Evolutionary conservation across 2,797 vertebrate species (phyloP), one percentile per base, ranked within the genome.

Genomic region (Synanceia verrucosa): DNA sequence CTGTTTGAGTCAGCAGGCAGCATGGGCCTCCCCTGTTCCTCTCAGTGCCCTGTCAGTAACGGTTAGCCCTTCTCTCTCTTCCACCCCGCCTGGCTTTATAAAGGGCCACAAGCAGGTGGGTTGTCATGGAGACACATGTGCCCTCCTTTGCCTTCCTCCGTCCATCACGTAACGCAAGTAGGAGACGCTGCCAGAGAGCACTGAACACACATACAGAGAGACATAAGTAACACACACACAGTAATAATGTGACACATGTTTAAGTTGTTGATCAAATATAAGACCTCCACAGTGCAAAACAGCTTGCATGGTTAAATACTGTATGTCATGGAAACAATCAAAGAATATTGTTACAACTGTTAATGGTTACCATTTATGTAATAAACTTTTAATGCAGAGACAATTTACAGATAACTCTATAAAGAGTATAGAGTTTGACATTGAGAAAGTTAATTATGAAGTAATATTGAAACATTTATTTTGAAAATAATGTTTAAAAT

Each of bases 21-120:
- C 94, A 95, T 95, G 94, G 87, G 88, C 90, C 89, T 72, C 86
- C 86, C 72, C 78, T 85, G 52, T 85, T 78, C 78, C 78, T 84
- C 87, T 76, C 21, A 84, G 78, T 89, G 85, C 84, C 88, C 89
- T 90, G 87, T 90, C 83, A 94, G 93, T 95, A 95, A 95, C 93
- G 78, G 92, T 92, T 85, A 93, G 94, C 88, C 90, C 93, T 94
- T 95, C 93, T 95, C 89, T 95, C 92, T 94, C 90, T 92, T 89
- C 89, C 88, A 90, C 90, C 90, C 84, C 84, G 86, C 92, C 89
- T 85, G 92, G 91, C 92, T 92, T 92, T 90, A 86, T 91, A 93
- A 94, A 95, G 94, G 92, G 92, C 91, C 90, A 88, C 89, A 86
- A 90, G 90, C 93, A 95, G 94, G 94, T 95, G 94, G 94, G 94